Evolutionary conservation across 2,888 invertebrate species (phyloP).

Genomic region (Phasia obesa): DNA sequence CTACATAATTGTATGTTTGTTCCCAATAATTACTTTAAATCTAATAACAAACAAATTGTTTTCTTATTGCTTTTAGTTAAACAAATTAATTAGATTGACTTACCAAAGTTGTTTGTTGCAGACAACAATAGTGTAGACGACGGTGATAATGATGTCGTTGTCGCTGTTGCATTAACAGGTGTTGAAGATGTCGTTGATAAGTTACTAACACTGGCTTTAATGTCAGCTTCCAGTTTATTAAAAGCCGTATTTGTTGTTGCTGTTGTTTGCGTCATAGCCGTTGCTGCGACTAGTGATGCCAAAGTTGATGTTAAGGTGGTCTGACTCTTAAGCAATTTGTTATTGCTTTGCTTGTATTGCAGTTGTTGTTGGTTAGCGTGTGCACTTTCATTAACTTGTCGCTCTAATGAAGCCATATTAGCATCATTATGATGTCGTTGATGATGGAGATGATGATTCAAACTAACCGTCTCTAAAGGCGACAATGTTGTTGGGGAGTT

Average conservation of each 20-base stretch:
- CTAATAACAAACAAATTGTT: background rate
- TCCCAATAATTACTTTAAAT: no score
- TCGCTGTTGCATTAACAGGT: constrained; percentile 52
- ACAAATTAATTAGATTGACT: constrained; percentile 42
- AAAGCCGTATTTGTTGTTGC: constrained; percentile 31
- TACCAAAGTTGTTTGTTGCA: constrained; percentile 53
- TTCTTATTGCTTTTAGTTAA: background rate
- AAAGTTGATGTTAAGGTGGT: constrained; percentile 66
- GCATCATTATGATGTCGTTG: constrained; percentile 63
- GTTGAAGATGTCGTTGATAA: constrained; percentile 64
- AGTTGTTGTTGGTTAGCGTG: constrained; percentile 73
- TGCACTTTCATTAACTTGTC: constrained; percentile 77
- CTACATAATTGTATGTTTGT: no score
- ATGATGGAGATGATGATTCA: constrained; percentile 36
- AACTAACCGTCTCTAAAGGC: constrained; percentile 58
- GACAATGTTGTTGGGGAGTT: constrained; percentile 53
- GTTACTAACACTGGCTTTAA: constrained; percentile 56
- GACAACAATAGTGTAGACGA: constrained; percentile 11
- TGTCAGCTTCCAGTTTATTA: constrained; percentile 52
- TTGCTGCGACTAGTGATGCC: constrained; percentile 44
- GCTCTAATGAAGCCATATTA: constrained; percentile 78
- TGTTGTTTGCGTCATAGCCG: constrained; percentile 44
- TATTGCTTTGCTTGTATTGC: constrained; percentile 58
- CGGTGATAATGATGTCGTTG: constrained; percentile 12
- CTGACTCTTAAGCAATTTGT: constrained; percentile 71